Percentiles rank a stretch among this genome's conserved stretches.
Conservation (phyloP, 2,888 invertebrate genomes). For the Epsilonema sp. region DNA sequence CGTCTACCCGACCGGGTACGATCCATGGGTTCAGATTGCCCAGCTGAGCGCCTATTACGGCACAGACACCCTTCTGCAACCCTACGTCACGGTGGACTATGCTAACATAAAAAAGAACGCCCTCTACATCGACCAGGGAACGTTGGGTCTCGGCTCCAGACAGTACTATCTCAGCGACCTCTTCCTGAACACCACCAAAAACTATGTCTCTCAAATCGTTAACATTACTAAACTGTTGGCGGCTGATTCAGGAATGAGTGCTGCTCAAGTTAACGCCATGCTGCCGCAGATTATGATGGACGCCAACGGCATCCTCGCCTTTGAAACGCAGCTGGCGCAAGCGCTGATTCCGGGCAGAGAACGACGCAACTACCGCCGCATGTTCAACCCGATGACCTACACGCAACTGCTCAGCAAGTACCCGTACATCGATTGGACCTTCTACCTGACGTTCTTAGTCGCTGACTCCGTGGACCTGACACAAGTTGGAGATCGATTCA, state of each 20-base stretch:
- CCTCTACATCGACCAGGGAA: slow-evolving; percentile 3
- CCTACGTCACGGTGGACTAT: no score
- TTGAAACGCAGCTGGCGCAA: background rate
- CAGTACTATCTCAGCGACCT: slow-evolving; percentile 1
- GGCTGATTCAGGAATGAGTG: background rate
- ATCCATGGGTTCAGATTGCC: no score
- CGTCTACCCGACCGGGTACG: no score
- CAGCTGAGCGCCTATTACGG: no score
- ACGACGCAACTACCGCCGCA: background rate
- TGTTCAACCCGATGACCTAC: background rate
- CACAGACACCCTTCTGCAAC: no score
- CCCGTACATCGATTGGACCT: background rate
- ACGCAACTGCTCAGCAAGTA: background rate
- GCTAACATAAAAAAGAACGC: background rate
- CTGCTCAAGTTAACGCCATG: background rate
- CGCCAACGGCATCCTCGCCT: background rate
- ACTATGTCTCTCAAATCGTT: background rate
- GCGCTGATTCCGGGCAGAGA: background rate
- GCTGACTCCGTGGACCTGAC: background rate
- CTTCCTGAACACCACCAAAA: background rate
- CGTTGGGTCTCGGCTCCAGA: background rate
- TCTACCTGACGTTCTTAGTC: background rate
- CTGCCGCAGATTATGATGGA: background rate
- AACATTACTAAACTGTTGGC: background rate
- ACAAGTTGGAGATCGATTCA: background rate